phyloP scores from a whole-genome alignment of 2,888 invertebrate genomes.

The Parnassius glacialis region DNA sequence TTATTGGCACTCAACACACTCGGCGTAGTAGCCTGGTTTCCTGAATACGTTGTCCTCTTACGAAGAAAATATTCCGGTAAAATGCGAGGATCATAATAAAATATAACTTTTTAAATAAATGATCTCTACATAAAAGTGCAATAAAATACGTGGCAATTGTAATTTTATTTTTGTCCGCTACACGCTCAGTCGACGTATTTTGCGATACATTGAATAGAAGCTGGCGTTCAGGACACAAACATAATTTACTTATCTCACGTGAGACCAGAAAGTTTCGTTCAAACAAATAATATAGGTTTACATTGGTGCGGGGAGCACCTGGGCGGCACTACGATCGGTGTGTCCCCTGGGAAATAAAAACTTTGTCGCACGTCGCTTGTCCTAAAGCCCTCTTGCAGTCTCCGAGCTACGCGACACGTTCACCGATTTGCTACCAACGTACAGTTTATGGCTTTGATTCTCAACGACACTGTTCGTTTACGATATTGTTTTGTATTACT shows the following conservation, averaged over 20 bases:
- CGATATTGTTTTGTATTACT: constrained; percentile 72
- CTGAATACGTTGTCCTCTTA: too few species aligned
- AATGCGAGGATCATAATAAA: background rate
- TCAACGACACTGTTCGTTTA: constrained; percentile 69
- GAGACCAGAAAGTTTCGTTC: constrained; percentile 78
- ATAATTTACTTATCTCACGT: constrained; percentile 78
- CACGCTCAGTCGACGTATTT: background rate
- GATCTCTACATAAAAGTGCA: background rate
- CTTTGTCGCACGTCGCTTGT: constrained; percentile 79
- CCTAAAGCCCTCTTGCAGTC: constrained; percentile 76
- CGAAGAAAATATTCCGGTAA: too few species aligned
- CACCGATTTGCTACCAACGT: constrained; percentile 71
- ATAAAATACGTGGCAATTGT: background rate
- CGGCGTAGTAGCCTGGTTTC: too few species aligned
- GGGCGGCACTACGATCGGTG: constrained; percentile 78
- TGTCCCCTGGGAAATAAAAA: constrained; percentile 79
- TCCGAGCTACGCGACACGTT: constrained; percentile 63
- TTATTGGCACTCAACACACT: too few species aligned
- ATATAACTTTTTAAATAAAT: too few species aligned
- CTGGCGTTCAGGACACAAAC: constrained; percentile 65
- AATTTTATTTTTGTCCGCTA: background rate
- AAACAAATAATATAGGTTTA: constrained; percentile 81
- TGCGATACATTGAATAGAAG: constrained; percentile 62
- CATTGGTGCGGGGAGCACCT: constrained; percentile 72
- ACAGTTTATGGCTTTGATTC: constrained; percentile 76